Conservation (phyloP, 1,140 invertebrate species). For the Drosophila oshimai region DNA sequence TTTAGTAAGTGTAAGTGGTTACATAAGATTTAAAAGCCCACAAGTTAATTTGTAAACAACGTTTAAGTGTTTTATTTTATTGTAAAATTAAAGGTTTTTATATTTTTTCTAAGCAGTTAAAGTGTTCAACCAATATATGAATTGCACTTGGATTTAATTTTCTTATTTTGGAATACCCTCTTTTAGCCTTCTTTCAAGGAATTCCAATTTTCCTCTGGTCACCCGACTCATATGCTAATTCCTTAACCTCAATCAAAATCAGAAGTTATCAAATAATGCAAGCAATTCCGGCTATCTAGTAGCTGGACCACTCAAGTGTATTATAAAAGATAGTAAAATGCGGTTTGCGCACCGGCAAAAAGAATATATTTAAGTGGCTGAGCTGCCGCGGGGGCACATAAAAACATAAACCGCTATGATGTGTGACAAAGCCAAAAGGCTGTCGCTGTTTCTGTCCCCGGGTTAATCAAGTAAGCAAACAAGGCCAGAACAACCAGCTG, state of each 20-base stretch:
- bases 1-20: too few relatives aligned
- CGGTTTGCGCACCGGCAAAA: constrained; percentile 5
- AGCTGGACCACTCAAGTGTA: constrained; percentile 11
- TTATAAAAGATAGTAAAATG: constrained; percentile 39
- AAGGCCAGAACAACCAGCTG: constrained; percentile 46
- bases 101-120: too few relatives aligned
- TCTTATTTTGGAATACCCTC: not conserved
- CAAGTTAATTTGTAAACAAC: too few relatives aligned
- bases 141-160: not conserved
- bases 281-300: constrained; percentile 1
- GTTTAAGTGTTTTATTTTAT: too few relatives aligned
- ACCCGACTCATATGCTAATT: constrained; percentile 8
- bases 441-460: constrained; percentile 15
- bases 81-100: too few relatives aligned
- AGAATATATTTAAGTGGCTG: not conserved
- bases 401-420: constrained; percentile 39
- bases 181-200: not conserved
- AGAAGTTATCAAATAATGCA: constrained; percentile 9
- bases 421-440: constrained; percentile 33
- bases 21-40: too few relatives aligned
- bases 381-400: not conserved
- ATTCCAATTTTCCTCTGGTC: not conserved
- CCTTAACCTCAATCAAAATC: not conserved
- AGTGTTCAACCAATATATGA: too few relatives aligned
- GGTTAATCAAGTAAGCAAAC: constrained; percentile 74